These are phyloP conservation scores for Nyctibius bracteatus DNA, from an alignment of 2,113 vertebrate species.

Conservation along the genomic window DNA sequence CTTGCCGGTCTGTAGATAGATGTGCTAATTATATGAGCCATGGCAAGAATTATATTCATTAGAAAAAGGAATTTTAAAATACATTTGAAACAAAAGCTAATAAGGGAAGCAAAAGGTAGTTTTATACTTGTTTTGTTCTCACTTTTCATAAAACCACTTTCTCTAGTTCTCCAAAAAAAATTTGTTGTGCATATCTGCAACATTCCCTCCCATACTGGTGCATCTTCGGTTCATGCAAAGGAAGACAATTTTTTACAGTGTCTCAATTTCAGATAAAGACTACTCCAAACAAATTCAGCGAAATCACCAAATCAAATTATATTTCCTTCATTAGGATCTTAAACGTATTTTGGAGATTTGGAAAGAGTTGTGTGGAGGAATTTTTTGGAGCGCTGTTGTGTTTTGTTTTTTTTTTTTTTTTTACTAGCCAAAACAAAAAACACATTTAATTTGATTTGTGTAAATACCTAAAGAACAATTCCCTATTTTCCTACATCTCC, in stretches of 20 bases:
- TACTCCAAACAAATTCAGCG: not conserved
- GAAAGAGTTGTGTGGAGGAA: not conserved
- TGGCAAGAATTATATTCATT: not conserved
- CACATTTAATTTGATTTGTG: not conserved
- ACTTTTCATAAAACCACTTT: not conserved
- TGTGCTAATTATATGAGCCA: not conserved
- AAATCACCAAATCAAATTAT: not conserved
- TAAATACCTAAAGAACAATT: not conserved
- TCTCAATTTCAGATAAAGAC: not conserved
- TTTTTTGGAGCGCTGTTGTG: not conserved
- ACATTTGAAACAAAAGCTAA: not conserved
- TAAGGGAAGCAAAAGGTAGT: not conserved
- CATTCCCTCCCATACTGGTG: not conserved
- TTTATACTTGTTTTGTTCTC: not conserved
- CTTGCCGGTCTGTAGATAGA: not conserved
- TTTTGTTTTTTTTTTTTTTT: not conserved
- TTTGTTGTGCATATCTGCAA: rapidly evolving
- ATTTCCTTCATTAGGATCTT: not conserved
- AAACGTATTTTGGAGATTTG: not conserved
- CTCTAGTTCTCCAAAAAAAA: not conserved
- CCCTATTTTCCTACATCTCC: not conserved
- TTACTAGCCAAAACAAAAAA: not conserved
- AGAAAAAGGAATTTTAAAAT: not conserved
- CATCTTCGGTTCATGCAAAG: not conserved
- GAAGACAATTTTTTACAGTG: not conserved